phyloP scores from a whole-genome alignment of 2,888 invertebrate species.

The Nemapogon koenigi region DNA sequence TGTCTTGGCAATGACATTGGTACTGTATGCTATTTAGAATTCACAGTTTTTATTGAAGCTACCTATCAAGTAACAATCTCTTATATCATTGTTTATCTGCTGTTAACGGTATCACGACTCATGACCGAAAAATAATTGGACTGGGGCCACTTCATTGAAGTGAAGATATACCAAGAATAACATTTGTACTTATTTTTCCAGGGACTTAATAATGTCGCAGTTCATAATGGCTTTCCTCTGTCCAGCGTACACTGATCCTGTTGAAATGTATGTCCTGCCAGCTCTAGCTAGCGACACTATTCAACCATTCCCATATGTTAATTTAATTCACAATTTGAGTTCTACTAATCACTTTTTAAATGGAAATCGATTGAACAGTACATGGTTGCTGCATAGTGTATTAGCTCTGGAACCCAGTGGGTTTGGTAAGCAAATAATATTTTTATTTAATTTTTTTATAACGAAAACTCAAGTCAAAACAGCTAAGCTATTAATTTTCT shows the following conservation, averaged over 20 bases:
- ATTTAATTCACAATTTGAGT: constrained; percentile 47
- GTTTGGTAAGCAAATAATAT: constrained; percentile 60
- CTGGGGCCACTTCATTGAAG: too few species aligned
- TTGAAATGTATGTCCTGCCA: constrained; percentile 75
- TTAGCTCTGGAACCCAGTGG: constrained; percentile 70
- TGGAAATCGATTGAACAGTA: constrained; percentile 58
- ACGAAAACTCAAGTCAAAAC: too few species aligned
- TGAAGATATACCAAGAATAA: neutral
- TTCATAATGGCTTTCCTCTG: constrained; percentile 73
- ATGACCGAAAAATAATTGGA: too few species aligned
- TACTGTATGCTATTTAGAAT: too few species aligned
- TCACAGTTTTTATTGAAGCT: too few species aligned
- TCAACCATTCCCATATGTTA: constrained; percentile 56
- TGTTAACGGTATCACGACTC: too few species aligned
- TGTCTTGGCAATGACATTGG: too few species aligned
- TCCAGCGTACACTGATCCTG: constrained; percentile 69
- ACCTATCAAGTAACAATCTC: too few species aligned
- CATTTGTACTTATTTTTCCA: constrained; percentile 20
- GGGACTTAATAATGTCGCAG: constrained; percentile 49
- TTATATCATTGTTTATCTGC: too few species aligned
- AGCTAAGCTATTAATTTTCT: too few species aligned
- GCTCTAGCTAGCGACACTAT: constrained; percentile 58
- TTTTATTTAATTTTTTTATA: constrained; percentile 8
- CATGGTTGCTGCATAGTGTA: constrained; percentile 73
- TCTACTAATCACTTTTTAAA: constrained; percentile 41